Evolutionary conservation across 2,113 vertebrate species (phyloP).

Genomic region (Notothenia coriiceps): DNA sequence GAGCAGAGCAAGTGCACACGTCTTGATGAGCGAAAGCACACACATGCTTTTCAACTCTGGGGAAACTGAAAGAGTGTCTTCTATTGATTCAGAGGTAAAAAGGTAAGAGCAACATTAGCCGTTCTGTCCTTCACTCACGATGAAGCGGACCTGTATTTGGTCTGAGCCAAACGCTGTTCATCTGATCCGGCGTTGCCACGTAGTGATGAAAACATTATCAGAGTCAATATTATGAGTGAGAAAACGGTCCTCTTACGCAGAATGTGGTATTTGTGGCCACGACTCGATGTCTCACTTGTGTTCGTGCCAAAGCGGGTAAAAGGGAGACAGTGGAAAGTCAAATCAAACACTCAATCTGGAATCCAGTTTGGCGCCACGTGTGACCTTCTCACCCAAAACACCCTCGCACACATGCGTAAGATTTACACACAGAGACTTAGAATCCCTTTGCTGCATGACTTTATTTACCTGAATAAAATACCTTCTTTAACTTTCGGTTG

Average conservation of each 20-base stretch:
- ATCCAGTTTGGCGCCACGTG: constrained; percentile 60
- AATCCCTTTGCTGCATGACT: not conserved
- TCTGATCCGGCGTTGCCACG: constrained; percentile 59
- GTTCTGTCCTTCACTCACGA: constrained; percentile 58
- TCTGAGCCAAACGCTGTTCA: constrained; percentile 60
- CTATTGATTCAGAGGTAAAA: constrained; percentile 79
- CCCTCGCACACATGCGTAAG: not conserved
- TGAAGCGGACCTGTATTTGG: constrained; percentile 58
- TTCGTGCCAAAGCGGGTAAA: constrained; percentile 50
- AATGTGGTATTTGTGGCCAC: constrained; percentile 76
- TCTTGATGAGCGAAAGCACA: constrained; percentile 62
- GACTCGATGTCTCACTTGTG: constrained; percentile 53
- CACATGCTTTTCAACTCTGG: constrained; percentile 44
- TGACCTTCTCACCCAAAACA: constrained; percentile 62
- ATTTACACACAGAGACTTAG: not conserved
- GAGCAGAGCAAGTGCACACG: constrained; percentile 58
- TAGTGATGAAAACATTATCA: constrained; percentile 80
- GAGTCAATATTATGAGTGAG: constrained; percentile 81
- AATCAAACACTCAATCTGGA: constrained; percentile 43
- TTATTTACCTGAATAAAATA: constrained; percentile 25
- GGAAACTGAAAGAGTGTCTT: constrained; percentile 71
- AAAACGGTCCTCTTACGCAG: constrained; percentile 71
- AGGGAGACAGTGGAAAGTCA: constrained; percentile 50
- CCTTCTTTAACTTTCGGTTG: constrained; percentile 2
- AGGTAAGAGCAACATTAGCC: constrained; percentile 74